Base-by-base conservation (phyloP, 1,140 invertebrate species). In the Scaptomyza montana region DNA sequence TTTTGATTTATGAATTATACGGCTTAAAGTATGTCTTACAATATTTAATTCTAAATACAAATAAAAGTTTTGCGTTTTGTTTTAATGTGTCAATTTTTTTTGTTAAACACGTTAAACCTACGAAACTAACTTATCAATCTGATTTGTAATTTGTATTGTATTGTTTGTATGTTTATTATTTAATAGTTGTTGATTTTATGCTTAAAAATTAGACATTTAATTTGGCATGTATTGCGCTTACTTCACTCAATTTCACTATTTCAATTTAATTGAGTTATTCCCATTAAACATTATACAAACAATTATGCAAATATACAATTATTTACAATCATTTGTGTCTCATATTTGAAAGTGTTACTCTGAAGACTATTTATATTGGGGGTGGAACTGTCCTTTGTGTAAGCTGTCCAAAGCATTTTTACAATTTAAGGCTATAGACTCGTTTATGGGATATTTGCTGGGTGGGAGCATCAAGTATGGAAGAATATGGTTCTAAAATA, bases 211-310 rank as follows among this genome's bases (percentile, higher is more conserved):
- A 86, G 75, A 86, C 79, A 86, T 76, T 87, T 80, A 89, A 89
- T 86, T 86, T 86, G 82, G 82, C 82, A 86, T 86, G 77, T 86
- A 86, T 89, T 89, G 82, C 82, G 82, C 79, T 82, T 78, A 73
- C 67, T 65, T 66, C 41, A 45, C 56, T 68, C 71, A 67, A 67
- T 62, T 53, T 81, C 69, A 80, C 56, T 62, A 65, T 71, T 70
- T 50, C 74, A 69, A 67, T 77, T 84, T 56, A 77, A 78, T 77
- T 80, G 81, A 80, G 67, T 69, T 46, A 59, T 64, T 65, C 56
- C 36, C 54, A 59, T 33, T 33, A 46, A 46, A 46, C 56, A 78
- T 72, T 72, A 76, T 30, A 74, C 66, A 74, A 68, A 74, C 65
- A 61, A 41, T 67, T 67, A 60, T 67, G 45, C 61, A 82, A 87